A percentile compares a stretch with the other conserved stretches of the same genome.
Conservation (phyloP, 2,113 vertebrate genomes). For the Ahaetulla prasina region DNA sequence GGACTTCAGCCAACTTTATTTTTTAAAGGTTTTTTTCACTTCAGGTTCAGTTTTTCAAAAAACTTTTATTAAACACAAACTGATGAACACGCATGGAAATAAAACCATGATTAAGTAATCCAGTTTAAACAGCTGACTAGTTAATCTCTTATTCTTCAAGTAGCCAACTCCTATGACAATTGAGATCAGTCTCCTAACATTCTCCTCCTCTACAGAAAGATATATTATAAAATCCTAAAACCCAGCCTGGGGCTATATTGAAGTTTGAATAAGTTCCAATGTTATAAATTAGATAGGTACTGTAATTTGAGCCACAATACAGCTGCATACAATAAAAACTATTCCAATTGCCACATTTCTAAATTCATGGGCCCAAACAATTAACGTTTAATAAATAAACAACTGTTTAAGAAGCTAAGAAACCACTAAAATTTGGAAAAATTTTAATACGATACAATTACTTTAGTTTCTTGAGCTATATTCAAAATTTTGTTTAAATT, state of each 20-base stretch:
- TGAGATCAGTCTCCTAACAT: background rate
- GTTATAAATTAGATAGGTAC: background rate
- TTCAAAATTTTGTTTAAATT: slow-evolving; percentile 24
- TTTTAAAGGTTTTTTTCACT: background rate
- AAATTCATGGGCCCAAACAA: slow-evolving; percentile 38
- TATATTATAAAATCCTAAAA: background rate
- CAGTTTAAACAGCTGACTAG: background rate
- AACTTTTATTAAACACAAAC: background rate
- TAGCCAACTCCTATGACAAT: background rate
- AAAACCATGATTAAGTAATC: background rate
- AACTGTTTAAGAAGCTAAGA: slow-evolving; percentile 26
- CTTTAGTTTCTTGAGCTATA: slow-evolving; percentile 25
- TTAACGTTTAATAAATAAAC: slow-evolving; percentile 41
- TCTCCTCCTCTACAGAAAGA: background rate
- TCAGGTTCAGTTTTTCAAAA: background rate
- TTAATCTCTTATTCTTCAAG: background rate
- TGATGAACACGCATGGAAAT: background rate
- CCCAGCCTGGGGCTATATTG: background rate
- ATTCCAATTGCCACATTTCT: slow-evolving; percentile 44
- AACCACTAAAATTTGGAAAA: slow-evolving; percentile 5
- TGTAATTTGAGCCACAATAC: background rate
- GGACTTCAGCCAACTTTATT: background rate
- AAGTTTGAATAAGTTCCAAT: background rate
- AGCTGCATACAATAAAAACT: slow-evolving; percentile 2
- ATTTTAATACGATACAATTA: background rate